A percentile compares a stretch with the other conserved stretches of the same genome.
Evolutionary conservation across 2,797 vertebrate genomes (phyloP).

Genomic region (Mionectes olivaceus): DNA sequence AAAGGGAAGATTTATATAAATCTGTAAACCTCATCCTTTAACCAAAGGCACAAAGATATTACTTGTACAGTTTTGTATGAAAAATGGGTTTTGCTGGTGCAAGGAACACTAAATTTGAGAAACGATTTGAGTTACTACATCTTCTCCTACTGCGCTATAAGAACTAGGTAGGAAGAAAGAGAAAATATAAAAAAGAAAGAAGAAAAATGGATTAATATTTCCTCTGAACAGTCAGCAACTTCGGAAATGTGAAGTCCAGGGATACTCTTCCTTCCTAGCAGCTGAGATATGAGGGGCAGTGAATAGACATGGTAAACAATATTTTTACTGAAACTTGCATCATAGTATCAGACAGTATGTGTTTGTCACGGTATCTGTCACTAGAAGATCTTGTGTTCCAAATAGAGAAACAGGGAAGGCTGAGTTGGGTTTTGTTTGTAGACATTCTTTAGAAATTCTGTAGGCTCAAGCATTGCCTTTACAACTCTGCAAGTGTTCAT

Average conservation of each 20-base stretch:
- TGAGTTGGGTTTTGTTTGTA: background rate
- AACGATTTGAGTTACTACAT: background rate
- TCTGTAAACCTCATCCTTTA: background rate
- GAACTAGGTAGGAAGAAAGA: background rate
- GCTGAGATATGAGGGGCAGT: background rate
- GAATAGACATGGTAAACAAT: background rate
- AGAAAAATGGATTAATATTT: background rate
- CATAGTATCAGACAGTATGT: background rate
- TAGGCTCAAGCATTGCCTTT: background rate
- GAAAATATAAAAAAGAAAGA: background rate
- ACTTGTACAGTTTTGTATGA: background rate
- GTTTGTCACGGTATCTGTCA: background rate
- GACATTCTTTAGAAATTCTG: background rate
- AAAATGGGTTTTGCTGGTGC: background rate
- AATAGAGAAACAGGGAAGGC: background rate
- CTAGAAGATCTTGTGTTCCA: background rate
- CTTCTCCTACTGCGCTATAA: background rate
- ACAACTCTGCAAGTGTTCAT: background rate
- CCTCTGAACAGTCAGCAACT: background rate
- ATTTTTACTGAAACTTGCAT: background rate
- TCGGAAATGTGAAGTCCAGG: background rate
- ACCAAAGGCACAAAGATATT: background rate
- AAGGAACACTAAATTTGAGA: background rate
- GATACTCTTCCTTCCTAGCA: background rate
- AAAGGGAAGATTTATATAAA: background rate